phyloP scores from a whole-genome alignment of 2,888 invertebrate species.

The Acanthococcus lagerstroemiae region DNA sequence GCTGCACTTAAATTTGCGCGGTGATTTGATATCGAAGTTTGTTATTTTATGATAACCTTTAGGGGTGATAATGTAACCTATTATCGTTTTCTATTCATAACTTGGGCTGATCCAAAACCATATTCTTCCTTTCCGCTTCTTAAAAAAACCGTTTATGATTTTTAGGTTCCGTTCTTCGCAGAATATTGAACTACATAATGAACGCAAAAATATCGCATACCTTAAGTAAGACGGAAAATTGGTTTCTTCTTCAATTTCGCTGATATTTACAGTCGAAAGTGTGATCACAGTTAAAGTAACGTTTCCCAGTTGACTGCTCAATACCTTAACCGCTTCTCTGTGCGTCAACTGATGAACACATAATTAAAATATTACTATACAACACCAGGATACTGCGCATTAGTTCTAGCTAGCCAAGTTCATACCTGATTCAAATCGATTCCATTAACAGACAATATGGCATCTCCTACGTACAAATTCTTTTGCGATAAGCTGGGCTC shows the following conservation, averaged over 20 bases:
- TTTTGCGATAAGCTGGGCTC: constrained; percentile 49
- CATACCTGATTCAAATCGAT: constrained; percentile 59
- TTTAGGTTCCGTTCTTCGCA: too few species aligned
- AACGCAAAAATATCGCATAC: too few species aligned
- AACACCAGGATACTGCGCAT: background rate
- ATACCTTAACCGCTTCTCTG: constrained; percentile 66
- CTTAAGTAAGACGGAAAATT: constrained; percentile 6
- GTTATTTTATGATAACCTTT: too few species aligned
- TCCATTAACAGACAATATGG: constrained; percentile 70
- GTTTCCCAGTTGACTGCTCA: constrained; percentile 64
- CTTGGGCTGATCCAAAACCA: too few species aligned
- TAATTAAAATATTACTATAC: background rate
- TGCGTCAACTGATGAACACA: constrained; percentile 43
- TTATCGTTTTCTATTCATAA: too few species aligned
- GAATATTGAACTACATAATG: too few species aligned
- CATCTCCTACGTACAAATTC: constrained; percentile 73
- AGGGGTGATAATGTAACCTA: too few species aligned
- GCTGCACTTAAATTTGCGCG: too few species aligned
- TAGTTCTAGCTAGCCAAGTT: background rate
- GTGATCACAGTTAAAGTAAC: constrained; percentile 68
- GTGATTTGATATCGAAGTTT: too few species aligned
- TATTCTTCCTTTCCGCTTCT: too few species aligned
- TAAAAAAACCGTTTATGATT: too few species aligned
- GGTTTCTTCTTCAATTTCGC: constrained; percentile 12
- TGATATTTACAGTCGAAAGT: constrained; percentile 45